Percentiles rank a stretch among this genome's conserved stretches.
phyloP scores from a whole-genome alignment of 2,113 vertebrate genomes.

The Falco punctatus region DNA sequence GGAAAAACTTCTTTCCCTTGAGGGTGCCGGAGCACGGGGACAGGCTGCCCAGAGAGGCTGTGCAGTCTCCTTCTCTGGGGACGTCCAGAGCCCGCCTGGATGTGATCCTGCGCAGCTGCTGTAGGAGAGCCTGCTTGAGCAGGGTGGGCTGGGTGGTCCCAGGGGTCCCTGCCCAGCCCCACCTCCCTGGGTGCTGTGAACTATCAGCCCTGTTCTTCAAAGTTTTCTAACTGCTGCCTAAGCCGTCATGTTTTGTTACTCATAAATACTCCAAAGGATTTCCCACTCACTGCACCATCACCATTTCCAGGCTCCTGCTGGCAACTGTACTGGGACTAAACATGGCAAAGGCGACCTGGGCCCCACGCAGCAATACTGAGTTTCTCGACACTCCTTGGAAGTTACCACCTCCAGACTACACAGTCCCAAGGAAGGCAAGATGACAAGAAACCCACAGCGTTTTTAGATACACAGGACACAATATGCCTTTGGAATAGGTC shows the following conservation, averaged over 20 bases:
- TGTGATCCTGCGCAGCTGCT: too few relatives aligned
- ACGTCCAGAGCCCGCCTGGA: too few relatives aligned
- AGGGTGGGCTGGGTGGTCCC: too few relatives aligned
- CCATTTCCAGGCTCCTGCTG: neutral
- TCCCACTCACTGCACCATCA: neutral
- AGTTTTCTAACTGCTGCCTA: neutral
- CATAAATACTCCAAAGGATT: neutral
- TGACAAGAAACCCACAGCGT: rapidly evolving
- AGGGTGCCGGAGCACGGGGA: too few relatives aligned
- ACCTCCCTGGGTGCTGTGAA: neutral
- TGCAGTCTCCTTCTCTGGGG: too few relatives aligned
- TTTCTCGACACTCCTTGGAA: neutral
- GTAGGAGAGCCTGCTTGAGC: too few relatives aligned
- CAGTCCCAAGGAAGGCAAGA: neutral
- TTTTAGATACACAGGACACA: neutral
- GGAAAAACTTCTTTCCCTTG: too few relatives aligned
- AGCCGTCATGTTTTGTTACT: neutral
- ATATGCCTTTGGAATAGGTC: neutral
- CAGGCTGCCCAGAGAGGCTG: too few relatives aligned
- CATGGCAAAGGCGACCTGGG: neutral
- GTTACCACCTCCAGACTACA: too few relatives aligned
- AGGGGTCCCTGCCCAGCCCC: too few relatives aligned
- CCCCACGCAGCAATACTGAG: too few relatives aligned
- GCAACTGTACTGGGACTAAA: neutral
- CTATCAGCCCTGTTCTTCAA: neutral